Base-by-base conservation (phyloP, 2,888 invertebrate genomes). In the Teleogryllus oceanicus region DNA sequence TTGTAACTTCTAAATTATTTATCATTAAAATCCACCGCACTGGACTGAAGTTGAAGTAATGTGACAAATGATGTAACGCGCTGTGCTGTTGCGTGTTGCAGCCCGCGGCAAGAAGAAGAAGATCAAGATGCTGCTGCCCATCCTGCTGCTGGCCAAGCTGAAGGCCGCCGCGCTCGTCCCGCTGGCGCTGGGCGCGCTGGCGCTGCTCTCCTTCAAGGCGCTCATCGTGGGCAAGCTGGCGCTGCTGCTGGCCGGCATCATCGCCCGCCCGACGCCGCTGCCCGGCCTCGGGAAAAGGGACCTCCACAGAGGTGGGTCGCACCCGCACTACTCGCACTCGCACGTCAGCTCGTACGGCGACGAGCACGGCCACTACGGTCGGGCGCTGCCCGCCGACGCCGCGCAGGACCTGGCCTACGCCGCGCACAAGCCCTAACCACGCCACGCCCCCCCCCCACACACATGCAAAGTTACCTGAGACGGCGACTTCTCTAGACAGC, bases 211-310 rank as follows among this genome's bases (percentile, higher is more conserved):
- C 75, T 91, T 95, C 90, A 95, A 96, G 90, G 95, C 95, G 82
- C 89, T 96, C 83, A 88, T 95, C 85, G 90, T 95, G 84, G 94
- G 94, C 84, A 96, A 96, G 89, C 91, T 95, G 82, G 95, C 95
- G 5, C 89, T 96, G 37, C 89, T 94, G 80, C 91, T 95, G 83
- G 92, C 94, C 79, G 92, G 91, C 81, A 90, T 95, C 82, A 91
- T 95, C 81, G 95, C 94, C 0, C 88, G 95, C 79, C 95, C 95
- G 89, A 95, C 95, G 85, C 89, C 95, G 8, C 87, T 94, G n/a
- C n/a, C n/a, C n/a, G n/a, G n/a, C n/a, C n/a, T n/a, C n/a, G n/a
- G n/a, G n/a, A n/a, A n/a, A n/a, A n/a, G n/a, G n/a, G n/a, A n/a
- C n/a, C n/a, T n/a, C n/a, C n/a, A n/a, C n/a, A n/a, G n/a, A 95